Percentiles rank a stretch among this genome's conserved stretches.
These are phyloP conservation scores for Saguinus midas DNA, from an alignment of 2,113 vertebrate species.

Conservation along the genomic window DNA sequence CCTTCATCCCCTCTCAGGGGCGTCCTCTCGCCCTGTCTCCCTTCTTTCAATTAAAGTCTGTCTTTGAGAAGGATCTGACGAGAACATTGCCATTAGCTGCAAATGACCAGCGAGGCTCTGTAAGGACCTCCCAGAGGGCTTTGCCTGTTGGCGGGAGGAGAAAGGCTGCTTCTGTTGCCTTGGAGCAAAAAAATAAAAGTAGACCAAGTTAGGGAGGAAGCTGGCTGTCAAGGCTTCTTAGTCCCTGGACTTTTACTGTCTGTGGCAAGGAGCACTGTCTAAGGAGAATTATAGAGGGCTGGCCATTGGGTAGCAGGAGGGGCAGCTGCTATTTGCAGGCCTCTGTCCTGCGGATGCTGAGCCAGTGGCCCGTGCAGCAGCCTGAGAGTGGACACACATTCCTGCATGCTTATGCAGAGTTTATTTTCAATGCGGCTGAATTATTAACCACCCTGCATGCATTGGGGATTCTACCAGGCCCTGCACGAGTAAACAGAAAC, in stretches of 20 bases:
- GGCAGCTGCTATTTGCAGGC: background rate
- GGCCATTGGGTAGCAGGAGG: background rate
- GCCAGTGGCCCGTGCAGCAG: background rate
- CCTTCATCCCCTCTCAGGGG: background rate
- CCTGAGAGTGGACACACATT: background rate
- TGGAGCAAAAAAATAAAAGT: slow-evolving; percentile 17
- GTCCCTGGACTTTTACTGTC: background rate
- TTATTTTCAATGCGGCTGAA: background rate
- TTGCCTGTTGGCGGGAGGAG: background rate
- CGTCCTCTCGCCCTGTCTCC: background rate
- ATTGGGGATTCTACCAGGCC: background rate
- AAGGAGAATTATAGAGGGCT: background rate
- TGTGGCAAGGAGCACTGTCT: background rate
- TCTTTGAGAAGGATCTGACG: background rate
- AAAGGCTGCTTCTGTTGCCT: slow-evolving; percentile 8
- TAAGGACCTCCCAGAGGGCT: background rate
- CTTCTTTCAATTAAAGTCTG: background rate
- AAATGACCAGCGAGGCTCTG: slow-evolving; percentile 4
- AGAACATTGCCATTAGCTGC: background rate
- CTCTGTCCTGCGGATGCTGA: background rate
- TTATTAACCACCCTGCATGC: background rate
- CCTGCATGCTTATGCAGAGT: background rate
- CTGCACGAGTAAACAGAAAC: background rate
- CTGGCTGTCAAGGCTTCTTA: background rate
- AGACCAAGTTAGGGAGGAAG: background rate